Evolutionary conservation across 2,113 vertebrate species (phyloP).

Genomic region (Alosa alosa): DNA sequence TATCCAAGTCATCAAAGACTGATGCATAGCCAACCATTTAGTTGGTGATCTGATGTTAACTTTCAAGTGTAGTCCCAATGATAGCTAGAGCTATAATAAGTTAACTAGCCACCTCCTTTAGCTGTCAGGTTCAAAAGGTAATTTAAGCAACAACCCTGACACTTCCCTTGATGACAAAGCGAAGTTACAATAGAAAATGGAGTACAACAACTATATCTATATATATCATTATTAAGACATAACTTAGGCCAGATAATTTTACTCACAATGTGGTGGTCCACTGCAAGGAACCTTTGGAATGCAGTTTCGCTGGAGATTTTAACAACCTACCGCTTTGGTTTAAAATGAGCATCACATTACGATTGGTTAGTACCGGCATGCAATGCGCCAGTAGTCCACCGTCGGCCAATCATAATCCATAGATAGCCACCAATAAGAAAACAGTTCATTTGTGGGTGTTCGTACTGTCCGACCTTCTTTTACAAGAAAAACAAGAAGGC

Average conservation of each 20-base stretch:
- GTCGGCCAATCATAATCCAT: background rate
- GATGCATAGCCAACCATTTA: background rate
- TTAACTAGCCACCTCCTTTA: background rate
- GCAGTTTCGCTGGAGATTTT: background rate
- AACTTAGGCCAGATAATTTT: background rate
- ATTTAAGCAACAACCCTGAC: background rate
- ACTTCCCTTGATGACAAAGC: background rate
- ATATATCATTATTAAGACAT: background rate
- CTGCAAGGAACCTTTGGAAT: background rate
- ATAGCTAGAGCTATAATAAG: background rate
- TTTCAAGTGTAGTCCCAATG: background rate
- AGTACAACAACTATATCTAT: too few relatives aligned
- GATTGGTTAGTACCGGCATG: conserved; percentile 15
- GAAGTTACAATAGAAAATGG: background rate
- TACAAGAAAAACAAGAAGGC: background rate
- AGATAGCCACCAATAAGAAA: too few relatives aligned
- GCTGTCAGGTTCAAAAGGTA: background rate
- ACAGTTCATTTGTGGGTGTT: background rate
- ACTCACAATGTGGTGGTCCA: background rate
- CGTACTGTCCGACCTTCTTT: too few relatives aligned
- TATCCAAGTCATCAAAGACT: background rate
- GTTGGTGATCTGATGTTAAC: background rate
- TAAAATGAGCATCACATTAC: background rate
- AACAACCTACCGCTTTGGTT: background rate
- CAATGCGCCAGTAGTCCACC: background rate